phyloP scores from a whole-genome alignment of 2,797 vertebrate genomes.

The Schizothorax lantsangensis region DNA sequence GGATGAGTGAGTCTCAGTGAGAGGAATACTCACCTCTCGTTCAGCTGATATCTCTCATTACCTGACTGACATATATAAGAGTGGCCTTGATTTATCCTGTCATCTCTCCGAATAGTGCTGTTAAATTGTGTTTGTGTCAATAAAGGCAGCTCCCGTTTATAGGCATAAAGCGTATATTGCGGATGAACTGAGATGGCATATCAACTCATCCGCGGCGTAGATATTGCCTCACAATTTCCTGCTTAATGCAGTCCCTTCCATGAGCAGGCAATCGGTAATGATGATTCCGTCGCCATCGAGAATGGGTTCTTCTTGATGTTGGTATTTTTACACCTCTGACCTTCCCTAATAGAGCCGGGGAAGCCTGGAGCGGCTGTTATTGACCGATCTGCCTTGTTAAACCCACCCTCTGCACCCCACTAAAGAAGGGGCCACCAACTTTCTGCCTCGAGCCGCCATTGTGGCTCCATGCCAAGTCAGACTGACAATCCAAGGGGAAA shows the following conservation, averaged over 20 bases:
- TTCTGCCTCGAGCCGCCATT: slow-evolving; percentile 72
- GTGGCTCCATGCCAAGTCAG: slow-evolving; percentile 76
- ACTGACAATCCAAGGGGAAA: slow-evolving; percentile 80
- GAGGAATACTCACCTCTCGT: slow-evolving; percentile 41
- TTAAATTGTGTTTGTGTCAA: slow-evolving; percentile 59
- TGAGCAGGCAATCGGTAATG: slow-evolving; percentile 40
- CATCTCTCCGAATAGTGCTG: slow-evolving; percentile 30
- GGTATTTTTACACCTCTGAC: slow-evolving; percentile 75
- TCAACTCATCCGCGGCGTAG: slow-evolving; percentile 24
- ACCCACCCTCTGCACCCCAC: slow-evolving; percentile 70
- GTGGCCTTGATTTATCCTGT: slow-evolving; percentile 45
- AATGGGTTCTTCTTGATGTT: slow-evolving; percentile 60
- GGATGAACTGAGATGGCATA: slow-evolving; percentile 15
- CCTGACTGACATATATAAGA: slow-evolving; percentile 51
- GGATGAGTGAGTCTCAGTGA: slow-evolving; percentile 53
- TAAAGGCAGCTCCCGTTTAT: slow-evolving; percentile 45
- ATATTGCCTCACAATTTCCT: slow-evolving; percentile 55
- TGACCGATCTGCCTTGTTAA: slow-evolving; percentile 78
- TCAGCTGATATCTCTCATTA: slow-evolving; percentile 57
- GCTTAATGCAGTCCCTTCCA: slow-evolving; percentile 48
- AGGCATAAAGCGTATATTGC: slow-evolving; percentile 47
- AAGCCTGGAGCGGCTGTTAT: slow-evolving; percentile 71
- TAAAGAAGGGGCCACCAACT: slow-evolving; percentile 22
- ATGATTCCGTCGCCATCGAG: slow-evolving; percentile 60
- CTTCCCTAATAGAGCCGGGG: slow-evolving; percentile 65